Evolutionary conservation across 2,888 invertebrate genomes (phyloP).

Genomic region (Macrophya alboannulata): DNA sequence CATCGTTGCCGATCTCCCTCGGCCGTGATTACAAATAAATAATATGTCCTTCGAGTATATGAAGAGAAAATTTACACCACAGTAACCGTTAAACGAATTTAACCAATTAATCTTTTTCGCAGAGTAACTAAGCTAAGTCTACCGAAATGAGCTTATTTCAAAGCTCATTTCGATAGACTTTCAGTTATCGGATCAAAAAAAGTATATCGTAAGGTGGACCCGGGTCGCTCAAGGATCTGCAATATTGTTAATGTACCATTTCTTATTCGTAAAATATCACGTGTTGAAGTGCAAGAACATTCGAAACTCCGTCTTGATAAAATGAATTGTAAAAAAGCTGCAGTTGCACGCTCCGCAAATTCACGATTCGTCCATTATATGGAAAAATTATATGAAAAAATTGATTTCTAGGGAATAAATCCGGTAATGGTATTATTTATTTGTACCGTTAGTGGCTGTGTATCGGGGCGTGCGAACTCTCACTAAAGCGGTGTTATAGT

Average conservation of each 20-base stretch:
- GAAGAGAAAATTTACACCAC: background rate
- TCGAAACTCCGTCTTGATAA: background rate
- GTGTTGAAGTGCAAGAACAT: slow-evolving; percentile 1
- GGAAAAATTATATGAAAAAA: too few species aligned
- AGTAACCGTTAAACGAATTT: slow-evolving; percentile 17
- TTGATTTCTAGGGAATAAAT: slow-evolving; percentile 16
- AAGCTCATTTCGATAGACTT: background rate
- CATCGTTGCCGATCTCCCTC: slow-evolving; percentile 9
- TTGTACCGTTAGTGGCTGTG: background rate
- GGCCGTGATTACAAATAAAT: slow-evolving; percentile 8
- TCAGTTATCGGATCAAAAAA: background rate
- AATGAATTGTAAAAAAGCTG: background rate
- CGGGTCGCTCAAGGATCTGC: background rate
- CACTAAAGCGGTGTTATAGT: background rate
- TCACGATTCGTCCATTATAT: slow-evolving; percentile 4
- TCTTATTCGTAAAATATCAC: background rate
- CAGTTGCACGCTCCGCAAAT: background rate
- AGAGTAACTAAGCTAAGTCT: background rate
- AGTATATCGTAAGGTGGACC: background rate
- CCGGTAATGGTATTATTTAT: slow-evolving; percentile 5
- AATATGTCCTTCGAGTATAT: background rate
- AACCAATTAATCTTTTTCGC: background rate
- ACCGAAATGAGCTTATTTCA: background rate
- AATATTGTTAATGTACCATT: background rate
- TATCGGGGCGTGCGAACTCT: background rate